Conservation (phyloP, 2,797 vertebrate species). For the Helarctos malayanus region DNA sequence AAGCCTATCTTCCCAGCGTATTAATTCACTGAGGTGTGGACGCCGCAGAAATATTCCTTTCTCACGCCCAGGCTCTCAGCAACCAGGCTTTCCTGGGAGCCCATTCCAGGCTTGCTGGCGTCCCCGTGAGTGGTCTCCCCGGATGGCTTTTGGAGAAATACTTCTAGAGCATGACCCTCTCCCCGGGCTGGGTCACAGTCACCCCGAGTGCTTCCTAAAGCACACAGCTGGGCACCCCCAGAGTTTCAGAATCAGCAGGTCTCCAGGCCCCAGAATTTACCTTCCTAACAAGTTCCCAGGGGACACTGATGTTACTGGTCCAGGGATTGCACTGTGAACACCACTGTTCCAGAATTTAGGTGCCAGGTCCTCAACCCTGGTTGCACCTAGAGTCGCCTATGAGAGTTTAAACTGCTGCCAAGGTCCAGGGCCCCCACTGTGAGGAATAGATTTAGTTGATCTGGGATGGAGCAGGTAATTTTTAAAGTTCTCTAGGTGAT, state of each 20-base stretch:
- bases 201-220: neutral
- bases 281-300: neutral
- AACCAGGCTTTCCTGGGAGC: fast-evolving
- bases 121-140: neutral
- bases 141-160: neutral
- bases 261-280: neutral
- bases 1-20: neutral
- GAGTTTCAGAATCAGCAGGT: neutral
- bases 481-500: neutral
- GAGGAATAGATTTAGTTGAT: neutral
- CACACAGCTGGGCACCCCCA: neutral
- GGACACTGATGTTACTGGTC: fast-evolving
- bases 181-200: too few relatives aligned
- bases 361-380: neutral
- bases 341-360: neutral
- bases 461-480: neutral
- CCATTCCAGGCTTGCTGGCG: neutral
- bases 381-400: neutral
- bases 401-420: neutral
- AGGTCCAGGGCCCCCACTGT: neutral
- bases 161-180: neutral
- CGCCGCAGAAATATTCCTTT: neutral
- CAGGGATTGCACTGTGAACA: neutral
- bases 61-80: too few relatives aligned
- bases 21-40: neutral